These are phyloP conservation scores for Alces alces DNA, from an alignment of 2,113 vertebrate genomes.

Conservation along the genomic window DNA sequence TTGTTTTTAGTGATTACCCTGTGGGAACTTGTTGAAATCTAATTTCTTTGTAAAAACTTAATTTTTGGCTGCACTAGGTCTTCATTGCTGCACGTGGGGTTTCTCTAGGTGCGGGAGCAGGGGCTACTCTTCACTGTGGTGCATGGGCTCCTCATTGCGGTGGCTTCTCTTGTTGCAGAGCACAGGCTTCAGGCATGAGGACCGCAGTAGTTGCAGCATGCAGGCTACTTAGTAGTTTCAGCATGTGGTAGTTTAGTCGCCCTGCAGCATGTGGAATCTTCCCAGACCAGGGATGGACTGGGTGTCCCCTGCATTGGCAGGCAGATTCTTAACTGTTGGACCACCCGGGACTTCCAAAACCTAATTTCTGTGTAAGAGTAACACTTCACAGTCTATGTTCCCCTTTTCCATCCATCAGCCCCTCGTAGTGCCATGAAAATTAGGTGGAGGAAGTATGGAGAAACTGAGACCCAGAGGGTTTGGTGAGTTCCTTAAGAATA, in stretches of 20 bases:
- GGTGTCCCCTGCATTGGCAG: neutral
- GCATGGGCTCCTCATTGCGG: neutral
- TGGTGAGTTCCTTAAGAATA: neutral
- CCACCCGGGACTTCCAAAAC: neutral
- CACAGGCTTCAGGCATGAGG: neutral
- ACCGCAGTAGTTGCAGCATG: neutral
- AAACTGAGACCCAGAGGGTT: neutral
- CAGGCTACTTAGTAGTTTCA: neutral
- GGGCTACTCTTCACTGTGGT: neutral
- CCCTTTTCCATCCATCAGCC: neutral
- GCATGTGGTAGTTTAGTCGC: neutral
- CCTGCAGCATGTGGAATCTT: neutral
- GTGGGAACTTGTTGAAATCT: neutral
- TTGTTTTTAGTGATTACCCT: neutral
- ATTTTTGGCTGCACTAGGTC: neutral
- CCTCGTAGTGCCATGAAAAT: neutral
- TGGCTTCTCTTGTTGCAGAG: neutral
- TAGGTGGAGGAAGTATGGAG: neutral
- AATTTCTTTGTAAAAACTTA: neutral
- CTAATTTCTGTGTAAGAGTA: neutral
- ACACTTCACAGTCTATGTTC: neutral
- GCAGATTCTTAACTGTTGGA: neutral
- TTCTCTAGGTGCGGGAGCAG: neutral
- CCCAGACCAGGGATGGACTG: neutral
- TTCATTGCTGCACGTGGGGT: neutral